Evolutionary conservation across 23 tunicate species (phyloP).

Genomic region (Oikopleura albicans): DNA sequence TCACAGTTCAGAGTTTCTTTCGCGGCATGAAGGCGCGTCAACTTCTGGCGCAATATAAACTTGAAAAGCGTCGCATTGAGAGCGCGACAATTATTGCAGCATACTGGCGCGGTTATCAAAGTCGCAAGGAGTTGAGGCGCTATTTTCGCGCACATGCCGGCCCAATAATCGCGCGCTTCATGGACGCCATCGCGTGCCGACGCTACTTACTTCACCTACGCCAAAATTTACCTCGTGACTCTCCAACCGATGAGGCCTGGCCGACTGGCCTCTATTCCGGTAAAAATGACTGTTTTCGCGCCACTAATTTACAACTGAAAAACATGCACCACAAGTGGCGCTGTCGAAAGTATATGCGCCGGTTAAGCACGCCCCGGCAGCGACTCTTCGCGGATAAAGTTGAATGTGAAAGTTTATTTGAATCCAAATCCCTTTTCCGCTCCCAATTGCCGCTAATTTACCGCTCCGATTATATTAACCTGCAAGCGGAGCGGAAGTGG

Average conservation of each 20-base stretch:
- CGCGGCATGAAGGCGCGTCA: constrained; percentile 36
- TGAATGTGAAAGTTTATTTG: background rate
- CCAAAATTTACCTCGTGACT: background rate
- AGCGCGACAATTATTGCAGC: constrained; percentile 71
- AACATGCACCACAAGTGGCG: constrained; percentile 15
- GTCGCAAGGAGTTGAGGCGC: constrained; percentile 41
- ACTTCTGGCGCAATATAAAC: constrained; percentile 35
- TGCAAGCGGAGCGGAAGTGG: background rate
- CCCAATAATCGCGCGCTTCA: constrained; percentile 47
- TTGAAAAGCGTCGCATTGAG: constrained; percentile 31
- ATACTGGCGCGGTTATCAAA: constrained; percentile 43
- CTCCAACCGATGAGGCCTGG: constrained; percentile 2
- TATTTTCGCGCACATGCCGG: constrained; percentile 78
- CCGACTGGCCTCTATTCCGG: background rate
- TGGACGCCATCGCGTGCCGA: constrained; percentile 22
- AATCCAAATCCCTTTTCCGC: constrained; percentile 5
- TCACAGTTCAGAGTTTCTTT: background rate
- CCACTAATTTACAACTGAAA: background rate
- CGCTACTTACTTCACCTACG: background rate
- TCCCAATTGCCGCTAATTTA: background rate
- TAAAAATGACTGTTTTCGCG: background rate
- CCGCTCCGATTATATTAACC: constrained; percentile 13
- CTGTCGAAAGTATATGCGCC: background rate
- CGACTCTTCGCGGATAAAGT: background rate
- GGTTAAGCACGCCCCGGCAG: background rate